Evolutionary conservation across 2,113 vertebrate genomes (phyloP).

Genomic region (Amblyornis subalaris): DNA sequence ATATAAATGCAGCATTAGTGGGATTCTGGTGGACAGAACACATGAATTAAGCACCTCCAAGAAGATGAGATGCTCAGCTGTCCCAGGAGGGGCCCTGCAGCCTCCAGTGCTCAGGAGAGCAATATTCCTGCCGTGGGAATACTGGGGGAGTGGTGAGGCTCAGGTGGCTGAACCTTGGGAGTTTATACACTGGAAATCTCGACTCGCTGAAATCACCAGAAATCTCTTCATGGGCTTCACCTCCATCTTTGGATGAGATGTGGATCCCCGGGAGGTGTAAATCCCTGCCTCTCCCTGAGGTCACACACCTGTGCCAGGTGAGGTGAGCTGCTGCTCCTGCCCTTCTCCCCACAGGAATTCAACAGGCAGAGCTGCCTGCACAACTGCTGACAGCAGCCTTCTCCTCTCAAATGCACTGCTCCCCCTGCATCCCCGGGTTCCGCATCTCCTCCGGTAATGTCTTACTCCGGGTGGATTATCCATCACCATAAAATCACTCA

Average conservation of each 20-base stretch:
- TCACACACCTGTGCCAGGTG: neutral
- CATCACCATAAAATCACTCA: constrained; percentile 33
- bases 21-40: neutral
- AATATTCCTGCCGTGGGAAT: neutral
- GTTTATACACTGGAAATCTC: neutral
- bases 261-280: neutral
- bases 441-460: neutral
- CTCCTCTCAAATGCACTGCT: neutral
- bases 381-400: neutral
- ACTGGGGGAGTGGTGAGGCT: neutral
- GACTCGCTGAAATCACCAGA: neutral
- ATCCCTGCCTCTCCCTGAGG: neutral
- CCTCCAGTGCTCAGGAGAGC: neutral
- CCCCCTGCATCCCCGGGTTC: neutral
- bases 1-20: neutral
- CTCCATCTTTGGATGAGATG: neutral
- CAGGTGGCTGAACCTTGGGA: neutral
- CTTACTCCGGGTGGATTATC: neutral
- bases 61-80: neutral
- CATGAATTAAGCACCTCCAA: neutral
- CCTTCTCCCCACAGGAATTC: neutral
- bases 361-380: neutral
- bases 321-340: neutral
- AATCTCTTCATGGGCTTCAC: neutral
- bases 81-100: neutral